phyloP scores from a whole-genome alignment of 1,140 invertebrate genomes.

The Procambarus clarkii region DNA sequence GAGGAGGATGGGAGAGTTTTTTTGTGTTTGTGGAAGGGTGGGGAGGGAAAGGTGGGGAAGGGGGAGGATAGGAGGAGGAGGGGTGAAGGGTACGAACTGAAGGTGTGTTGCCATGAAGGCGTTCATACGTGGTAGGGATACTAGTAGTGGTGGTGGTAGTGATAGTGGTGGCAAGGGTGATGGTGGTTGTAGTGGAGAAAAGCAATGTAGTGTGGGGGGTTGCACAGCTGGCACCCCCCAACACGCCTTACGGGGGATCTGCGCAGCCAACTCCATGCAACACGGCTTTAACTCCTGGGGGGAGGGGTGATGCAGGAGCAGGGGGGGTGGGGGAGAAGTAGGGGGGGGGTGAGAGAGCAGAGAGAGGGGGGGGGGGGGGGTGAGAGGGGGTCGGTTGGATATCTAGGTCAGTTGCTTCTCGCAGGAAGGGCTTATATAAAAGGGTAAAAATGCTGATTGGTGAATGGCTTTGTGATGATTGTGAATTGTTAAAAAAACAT shows the following conservation, averaged over 20 bases:
- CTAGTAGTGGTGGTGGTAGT: not conserved
- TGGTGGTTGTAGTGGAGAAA: not conserved
- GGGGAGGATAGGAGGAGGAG: not conserved
- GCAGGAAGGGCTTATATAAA: not conserved
- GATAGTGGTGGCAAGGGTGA: not conserved
- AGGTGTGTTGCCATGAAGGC: too few species aligned
- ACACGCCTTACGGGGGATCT: not conserved
- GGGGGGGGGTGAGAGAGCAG: not conserved
- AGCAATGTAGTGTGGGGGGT: not conserved
- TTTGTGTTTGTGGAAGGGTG: too few species aligned
- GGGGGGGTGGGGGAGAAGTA: not conserved
- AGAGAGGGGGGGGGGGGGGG: too few species aligned
- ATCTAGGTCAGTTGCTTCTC: not conserved
- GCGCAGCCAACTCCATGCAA: not conserved
- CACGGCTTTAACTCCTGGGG: not conserved
- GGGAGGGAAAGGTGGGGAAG: not conserved
- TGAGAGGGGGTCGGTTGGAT: not conserved
- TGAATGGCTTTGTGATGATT: too few species aligned
- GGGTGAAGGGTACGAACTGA: not conserved
- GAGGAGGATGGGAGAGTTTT: not conserved
- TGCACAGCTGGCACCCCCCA: not conserved
- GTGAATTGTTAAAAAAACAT: too few species aligned
- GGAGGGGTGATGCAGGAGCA: not conserved
- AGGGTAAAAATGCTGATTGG: not conserved
- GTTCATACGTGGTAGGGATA: not conserved